Percentiles rank a stretch among this genome's conserved stretches.
These are phyloP conservation scores for Balaeniceps rex DNA, from an alignment of 2,113 vertebrate species.

Conservation along the genomic window DNA sequence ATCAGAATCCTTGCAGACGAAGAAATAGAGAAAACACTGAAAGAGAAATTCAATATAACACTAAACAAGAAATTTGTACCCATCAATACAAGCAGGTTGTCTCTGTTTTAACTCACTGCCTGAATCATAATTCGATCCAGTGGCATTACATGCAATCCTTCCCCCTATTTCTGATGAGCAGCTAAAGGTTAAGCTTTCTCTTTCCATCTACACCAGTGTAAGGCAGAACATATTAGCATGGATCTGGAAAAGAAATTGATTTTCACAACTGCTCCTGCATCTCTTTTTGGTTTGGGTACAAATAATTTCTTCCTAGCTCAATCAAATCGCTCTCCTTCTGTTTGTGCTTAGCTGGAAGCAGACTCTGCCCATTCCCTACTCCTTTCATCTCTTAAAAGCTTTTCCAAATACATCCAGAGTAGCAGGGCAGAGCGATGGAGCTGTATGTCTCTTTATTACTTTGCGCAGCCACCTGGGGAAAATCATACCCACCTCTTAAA, in stretches of 20 bases:
- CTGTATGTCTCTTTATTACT: not conserved
- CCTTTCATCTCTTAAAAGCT: slow-evolving; percentile 26
- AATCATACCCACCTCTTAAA: not conserved
- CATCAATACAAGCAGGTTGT: slow-evolving; percentile 13
- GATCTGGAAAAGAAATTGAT: slow-evolving; percentile 6
- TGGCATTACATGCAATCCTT: not conserved
- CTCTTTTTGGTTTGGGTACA: not conserved
- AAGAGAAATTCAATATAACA: slow-evolving; percentile 74
- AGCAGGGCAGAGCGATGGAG: not conserved
- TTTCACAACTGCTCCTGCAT: not conserved
- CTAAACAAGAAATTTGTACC: slow-evolving; percentile 76
- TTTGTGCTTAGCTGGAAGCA: not conserved
- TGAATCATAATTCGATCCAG: not conserved
- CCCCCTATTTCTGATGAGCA: not conserved
- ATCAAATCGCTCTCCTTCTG: not conserved
- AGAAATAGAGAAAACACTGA: slow-evolving; percentile 75
- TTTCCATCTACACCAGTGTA: not conserved
- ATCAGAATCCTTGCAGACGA: slow-evolving; percentile 72
- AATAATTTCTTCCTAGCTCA: not conserved
- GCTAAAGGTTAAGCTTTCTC: slow-evolving; percentile 9
- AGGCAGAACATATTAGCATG: not conserved
- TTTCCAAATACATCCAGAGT: not conserved
- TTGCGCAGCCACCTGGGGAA: not conserved
- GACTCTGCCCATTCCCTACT: not conserved
- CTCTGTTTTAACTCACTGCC: slow-evolving; percentile 37